Evolutionary conservation across 2,797 vertebrate genomes (phyloP).

Genomic region (Lindbergichthys nudifrons): DNA sequence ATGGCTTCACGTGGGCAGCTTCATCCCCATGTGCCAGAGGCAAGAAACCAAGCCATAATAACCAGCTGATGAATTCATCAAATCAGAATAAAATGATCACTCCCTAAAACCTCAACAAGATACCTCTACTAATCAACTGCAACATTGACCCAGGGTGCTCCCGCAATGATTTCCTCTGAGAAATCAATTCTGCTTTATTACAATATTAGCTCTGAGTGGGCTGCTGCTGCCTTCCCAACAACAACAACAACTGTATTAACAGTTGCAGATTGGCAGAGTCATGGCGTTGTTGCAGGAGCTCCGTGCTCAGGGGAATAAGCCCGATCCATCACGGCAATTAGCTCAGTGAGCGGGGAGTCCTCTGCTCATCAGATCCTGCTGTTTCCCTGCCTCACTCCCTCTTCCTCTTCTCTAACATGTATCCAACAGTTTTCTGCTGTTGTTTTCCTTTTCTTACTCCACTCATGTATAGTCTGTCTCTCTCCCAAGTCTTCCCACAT

Average conservation of each 20-base stretch:
- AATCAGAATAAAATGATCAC: conserved; percentile 40
- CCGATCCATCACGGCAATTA: conserved; percentile 73
- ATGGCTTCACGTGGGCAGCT: conserved; percentile 24
- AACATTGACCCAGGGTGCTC: conserved; percentile 39
- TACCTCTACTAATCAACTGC: conserved; percentile 50
- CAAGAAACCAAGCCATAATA: conserved; percentile 4
- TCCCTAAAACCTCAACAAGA: conserved; percentile 31
- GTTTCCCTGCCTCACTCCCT: conserved; percentile 13
- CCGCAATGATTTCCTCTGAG: conserved; percentile 59
- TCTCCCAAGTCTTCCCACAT: background rate
- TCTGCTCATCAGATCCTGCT: conserved; percentile 32
- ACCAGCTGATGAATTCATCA: conserved; percentile 55
- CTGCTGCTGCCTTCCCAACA: conserved; percentile 31
- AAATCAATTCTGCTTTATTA: conserved; percentile 46
- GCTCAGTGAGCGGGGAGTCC: conserved; percentile 37
- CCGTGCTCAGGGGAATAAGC: conserved; percentile 48
- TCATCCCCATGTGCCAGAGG: conserved; percentile 3
- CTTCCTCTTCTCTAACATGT: background rate
- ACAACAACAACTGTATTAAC: conserved; percentile 34
- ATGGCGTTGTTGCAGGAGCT: conserved; percentile 51
- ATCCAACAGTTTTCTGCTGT: conserved; percentile 7
- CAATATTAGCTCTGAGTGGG: conserved; percentile 49
- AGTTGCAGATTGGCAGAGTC: conserved; percentile 57
- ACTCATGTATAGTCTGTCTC: conserved; percentile 4
- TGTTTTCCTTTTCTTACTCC: conserved; percentile 8